Base-by-base conservation (phyloP, 2,888 invertebrate species). In the Calameuta idolon region DNA sequence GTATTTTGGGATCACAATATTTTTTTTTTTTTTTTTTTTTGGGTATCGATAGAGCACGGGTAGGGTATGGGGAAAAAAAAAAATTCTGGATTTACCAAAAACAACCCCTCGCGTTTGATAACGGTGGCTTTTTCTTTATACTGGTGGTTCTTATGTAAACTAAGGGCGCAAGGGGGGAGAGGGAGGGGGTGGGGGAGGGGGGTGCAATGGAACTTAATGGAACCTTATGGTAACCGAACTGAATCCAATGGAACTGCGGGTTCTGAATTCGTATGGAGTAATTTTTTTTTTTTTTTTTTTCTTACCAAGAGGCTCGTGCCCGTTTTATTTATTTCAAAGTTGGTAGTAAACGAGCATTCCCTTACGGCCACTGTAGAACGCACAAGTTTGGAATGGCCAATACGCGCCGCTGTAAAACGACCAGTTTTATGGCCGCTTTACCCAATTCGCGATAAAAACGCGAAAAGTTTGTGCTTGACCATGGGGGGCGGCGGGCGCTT, bases 391-490 rank as follows among this genome's bases (percentile, higher is more conserved):
- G 30, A 69, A 69, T 34, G 34, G 74, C 74, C 74, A 33, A 74
- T 74, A 34, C 74, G 74, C 35, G 71, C 55, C 23, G 37, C 15
- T 35, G 34, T 76, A 74, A 77, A 69, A 73, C 76, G 75, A 76
- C 77, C 69, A 78, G 79, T 75, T 81, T 81, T 81, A 81, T 81
- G 79, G 79, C 74, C 74, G 77, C 76, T 81, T 69, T 69, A 69
- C 71, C 71, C 31, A 69, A 69, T 69, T 76, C 69, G 37, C 78
- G 81, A 81, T 81, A 76, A 81, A 81, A 81, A 81, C 75, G 77
- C 35, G 69, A 75, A 81, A 79, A 79, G 81, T 78, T 79, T n/a
- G n/a, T 73, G 75, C 76, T 75, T 78, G 81, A 79, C 79, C 80
- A 75, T 30, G n/a, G 73, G 69, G 77, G 79, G 75, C 55, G 76